A percentile compares a stretch with the other conserved stretches of the same genome.
These are phyloP conservation scores for Tarsius wallacei DNA, from an alignment of 2,797 vertebrate species.

Conservation along the genomic window DNA sequence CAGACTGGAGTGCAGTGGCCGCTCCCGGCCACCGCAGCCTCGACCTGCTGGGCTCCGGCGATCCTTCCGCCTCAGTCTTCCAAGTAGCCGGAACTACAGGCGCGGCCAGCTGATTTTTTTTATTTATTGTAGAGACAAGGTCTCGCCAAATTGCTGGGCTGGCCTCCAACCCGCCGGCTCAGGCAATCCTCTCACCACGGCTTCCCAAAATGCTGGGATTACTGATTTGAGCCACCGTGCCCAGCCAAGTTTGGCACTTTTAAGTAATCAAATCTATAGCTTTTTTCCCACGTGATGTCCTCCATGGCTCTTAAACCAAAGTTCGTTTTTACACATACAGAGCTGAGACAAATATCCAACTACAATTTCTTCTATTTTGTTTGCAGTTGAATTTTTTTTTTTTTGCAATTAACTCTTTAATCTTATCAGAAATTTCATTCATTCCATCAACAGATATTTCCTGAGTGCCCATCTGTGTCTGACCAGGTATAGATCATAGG, in stretches of 20 bases:
- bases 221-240: too few species aligned
- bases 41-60: too few species aligned
- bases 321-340: background rate
- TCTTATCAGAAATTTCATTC: background rate
- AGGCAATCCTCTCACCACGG: too few species aligned
- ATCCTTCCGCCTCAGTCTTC: too few species aligned
- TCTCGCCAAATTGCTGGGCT: too few species aligned
- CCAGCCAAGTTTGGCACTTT: background rate
- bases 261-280: background rate
- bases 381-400: conserved; percentile 26
- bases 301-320: background rate
- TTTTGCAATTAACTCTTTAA: background rate
- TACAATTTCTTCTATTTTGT: conserved; percentile 5
- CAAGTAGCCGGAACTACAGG: too few species aligned
- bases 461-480: background rate
- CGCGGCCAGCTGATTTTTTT: too few species aligned
- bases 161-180: too few species aligned
- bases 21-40: too few species aligned
- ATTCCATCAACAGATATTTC: background rate
- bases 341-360: background rate
- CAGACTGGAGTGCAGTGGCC: too few species aligned
- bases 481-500: background rate
- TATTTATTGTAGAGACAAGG: too few species aligned
- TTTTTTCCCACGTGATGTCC: background rate
- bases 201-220: too few species aligned